These are phyloP conservation scores for Prenolepis imparis DNA, from an alignment of 2,888 invertebrate genomes.

Conservation along the genomic window DNA sequence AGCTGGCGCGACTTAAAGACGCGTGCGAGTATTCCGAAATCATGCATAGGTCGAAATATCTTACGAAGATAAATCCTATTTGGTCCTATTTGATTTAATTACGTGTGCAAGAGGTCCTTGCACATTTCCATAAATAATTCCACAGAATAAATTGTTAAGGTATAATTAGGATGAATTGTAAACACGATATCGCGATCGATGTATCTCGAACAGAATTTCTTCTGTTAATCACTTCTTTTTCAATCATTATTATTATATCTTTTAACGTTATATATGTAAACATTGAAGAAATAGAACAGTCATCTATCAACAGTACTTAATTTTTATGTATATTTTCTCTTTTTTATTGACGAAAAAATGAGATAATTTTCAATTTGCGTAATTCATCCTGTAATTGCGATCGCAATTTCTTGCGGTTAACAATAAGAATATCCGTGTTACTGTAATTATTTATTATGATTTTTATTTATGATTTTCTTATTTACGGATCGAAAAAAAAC, in stretches of 20 bases:
- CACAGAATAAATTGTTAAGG: background rate
- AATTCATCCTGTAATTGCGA: background rate
- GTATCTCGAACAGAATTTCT: background rate
- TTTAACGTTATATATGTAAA: background rate
- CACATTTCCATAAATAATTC: background rate
- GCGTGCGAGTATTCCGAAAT: conserved; percentile 66
- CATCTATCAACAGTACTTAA: background rate
- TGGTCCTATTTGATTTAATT: background rate
- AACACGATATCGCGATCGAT: background rate
- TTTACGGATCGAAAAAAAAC: background rate
- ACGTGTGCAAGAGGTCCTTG: background rate
- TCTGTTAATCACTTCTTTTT: background rate
- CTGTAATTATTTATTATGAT: conserved; percentile 19
- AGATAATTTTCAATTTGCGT: conserved; percentile 10
- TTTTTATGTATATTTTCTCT: background rate
- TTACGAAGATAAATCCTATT: background rate
- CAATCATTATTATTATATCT: background rate
- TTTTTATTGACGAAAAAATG: background rate
- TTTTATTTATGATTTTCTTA: conserved; percentile 10
- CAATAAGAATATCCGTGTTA: background rate
- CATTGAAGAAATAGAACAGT: background rate
- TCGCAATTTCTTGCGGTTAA: background rate
- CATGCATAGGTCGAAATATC: conserved; percentile 30
- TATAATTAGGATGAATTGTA: background rate
- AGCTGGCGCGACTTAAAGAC: conserved; percentile 83